Percentiles rank a stretch among this genome's conserved stretches.
phyloP scores from a whole-genome alignment of 2,113 vertebrate genomes.

The Benthochromis sp. region DNA sequence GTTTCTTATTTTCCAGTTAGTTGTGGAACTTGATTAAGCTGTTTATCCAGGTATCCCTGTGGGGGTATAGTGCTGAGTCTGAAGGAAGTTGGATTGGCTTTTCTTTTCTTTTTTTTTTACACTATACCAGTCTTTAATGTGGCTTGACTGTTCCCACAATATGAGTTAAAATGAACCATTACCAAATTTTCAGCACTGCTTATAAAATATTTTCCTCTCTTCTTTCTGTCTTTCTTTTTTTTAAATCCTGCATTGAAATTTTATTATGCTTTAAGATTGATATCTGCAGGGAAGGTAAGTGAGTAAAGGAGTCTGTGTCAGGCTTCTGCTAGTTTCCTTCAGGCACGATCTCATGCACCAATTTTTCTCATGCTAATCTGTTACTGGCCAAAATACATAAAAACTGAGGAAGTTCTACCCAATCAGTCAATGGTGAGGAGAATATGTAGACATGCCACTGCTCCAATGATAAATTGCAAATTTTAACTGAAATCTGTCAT shows the following conservation, averaged over 20 bases:
- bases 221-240: neutral
- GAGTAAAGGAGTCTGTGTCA: neutral
- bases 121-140: neutral
- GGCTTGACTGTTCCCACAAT: neutral
- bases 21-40: neutral
- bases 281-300: neutral
- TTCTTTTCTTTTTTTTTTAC: neutral
- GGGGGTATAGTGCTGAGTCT: neutral
- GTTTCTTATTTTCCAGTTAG: neutral
- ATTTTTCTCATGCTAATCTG: neutral
- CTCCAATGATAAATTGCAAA: neutral
- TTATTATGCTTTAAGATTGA: neutral
- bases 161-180: neutral
- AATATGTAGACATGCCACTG: neutral
- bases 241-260: neutral
- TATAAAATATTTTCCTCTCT: neutral
- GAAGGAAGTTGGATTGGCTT: neutral
- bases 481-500: neutral
- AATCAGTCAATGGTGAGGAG: neutral
- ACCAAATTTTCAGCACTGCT: neutral
- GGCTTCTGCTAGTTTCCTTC: neutral
- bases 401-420: neutral
- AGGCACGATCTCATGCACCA: neutral
- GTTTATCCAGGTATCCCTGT: neutral
- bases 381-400: neutral